Base-by-base conservation (phyloP, 2,113 vertebrate genomes). In the Erythrolamprus reginae region DNA sequence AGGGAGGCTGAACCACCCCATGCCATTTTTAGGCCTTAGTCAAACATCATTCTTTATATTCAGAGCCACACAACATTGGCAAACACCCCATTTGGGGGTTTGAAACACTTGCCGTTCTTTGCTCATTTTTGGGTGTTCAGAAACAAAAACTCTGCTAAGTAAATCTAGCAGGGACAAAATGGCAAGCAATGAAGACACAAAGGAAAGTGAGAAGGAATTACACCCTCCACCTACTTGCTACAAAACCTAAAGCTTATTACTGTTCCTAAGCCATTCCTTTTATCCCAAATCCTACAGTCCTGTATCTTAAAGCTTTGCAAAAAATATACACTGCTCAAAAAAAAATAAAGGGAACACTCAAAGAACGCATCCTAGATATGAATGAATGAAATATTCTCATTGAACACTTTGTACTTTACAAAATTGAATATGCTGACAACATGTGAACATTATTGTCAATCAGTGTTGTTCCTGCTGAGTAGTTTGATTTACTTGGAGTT, bases 61-160 rank as follows among this genome's bases (percentile, higher is more conserved):
- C 33, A 38, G 33, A 26, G 42, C 23, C 86, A 38, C 0, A 38
- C 0, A 0, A 38, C 51, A 4, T 56, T 86, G 12, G 82, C 17
- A 23, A 0, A 24, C 3, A 23, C 4, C 0, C 4, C 13, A 50
- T 70, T 50, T 0, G 38, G 38, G 15, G 86, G 38, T 88, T 89
- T 13, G 52, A 48, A 65, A 89, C 88, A 4, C 26, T 88, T 90
- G 58, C 3, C 65, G 15, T 55, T 17, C 86, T 89, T 65, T 21
- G 13, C 15, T 45, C 47, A 48, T 55, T 38, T 77, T 52, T 38
- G 2, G 2, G 15, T 38, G 15, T 77, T 77, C 2, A 2, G 65
- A 70, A 33, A 70, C 5, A n/a, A 77, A 77, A 19, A 19, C 19
- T 38, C 33, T 70, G 65, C 3, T 23, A 9, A 21, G 33, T 3